A percentile compares a stretch with the other conserved stretches of the same genome.
These are phyloP conservation scores for Pogonocichla stellata DNA, from an alignment of 2,113 vertebrate species.

Conservation along the genomic window DNA sequence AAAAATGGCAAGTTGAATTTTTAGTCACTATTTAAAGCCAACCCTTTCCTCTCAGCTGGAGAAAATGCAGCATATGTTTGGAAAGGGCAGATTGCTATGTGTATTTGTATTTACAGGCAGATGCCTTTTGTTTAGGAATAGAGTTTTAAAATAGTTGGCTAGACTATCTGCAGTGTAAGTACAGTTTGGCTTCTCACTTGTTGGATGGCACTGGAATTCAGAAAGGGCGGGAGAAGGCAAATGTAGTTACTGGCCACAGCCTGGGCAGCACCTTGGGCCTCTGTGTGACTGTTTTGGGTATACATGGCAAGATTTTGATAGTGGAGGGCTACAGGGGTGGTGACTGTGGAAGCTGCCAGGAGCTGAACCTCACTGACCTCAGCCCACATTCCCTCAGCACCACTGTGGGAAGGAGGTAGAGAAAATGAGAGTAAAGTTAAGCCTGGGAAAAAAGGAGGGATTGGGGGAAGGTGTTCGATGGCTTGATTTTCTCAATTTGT, in stretches of 20 bases:
- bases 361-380: neutral
- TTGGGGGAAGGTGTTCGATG: neutral
- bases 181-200: neutral
- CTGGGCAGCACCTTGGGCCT: neutral
- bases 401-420: neutral
- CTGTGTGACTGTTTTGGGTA: neutral
- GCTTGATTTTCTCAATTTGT: neutral
- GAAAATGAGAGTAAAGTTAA: neutral
- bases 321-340: neutral
- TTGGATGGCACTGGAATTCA: neutral
- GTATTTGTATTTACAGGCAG: neutral
- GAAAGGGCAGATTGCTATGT: neutral
- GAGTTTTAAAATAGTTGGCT: neutral
- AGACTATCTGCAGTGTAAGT: neutral
- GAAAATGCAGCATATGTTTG: neutral
- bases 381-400: neutral
- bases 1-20: neutral
- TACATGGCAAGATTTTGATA: neutral
- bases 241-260: rapidly evolving
- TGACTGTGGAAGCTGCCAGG: neutral
- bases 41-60: neutral
- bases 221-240: neutral
- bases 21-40: neutral
- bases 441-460: neutral
- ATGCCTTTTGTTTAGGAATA: neutral